Evolutionary conservation across 2,888 invertebrate species (phyloP).

Genomic region (Cheilosia impressa): DNA sequence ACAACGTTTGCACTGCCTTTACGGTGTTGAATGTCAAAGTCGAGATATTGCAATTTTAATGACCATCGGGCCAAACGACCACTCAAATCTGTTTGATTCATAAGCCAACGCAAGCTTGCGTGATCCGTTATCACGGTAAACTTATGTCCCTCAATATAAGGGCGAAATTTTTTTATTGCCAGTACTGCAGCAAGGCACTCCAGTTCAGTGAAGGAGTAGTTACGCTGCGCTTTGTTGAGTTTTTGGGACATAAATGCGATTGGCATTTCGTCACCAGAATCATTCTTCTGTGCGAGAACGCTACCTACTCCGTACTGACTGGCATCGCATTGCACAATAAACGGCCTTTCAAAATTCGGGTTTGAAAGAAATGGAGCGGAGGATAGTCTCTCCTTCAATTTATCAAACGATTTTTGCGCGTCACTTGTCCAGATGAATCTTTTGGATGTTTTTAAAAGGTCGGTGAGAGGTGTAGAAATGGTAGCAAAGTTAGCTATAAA

Average conservation of each 20-base stretch:
- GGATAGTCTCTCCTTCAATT: neutral
- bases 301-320: too few species aligned
- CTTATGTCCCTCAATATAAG: conserved; percentile 1
- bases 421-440: neutral
- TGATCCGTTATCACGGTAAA: conserved; percentile 3
- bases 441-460: neutral
- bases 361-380: too few species aligned
- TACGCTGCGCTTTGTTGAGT: neutral
- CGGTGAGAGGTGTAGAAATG: neutral
- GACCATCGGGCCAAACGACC: neutral
- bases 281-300: too few species aligned
- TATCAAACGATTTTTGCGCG: neutral
- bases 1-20: neutral
- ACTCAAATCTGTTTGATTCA: neutral
- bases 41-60: neutral
- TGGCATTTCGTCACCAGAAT: too few species aligned
- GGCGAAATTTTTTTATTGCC: neutral
- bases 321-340: neutral
- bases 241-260: neutral
- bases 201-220: neutral
- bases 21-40: conserved; percentile 1
- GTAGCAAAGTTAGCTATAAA: neutral
- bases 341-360: neutral
- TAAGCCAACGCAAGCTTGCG: conserved; percentile 6
- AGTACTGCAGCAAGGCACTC: neutral